Conservation (phyloP, 2,113 vertebrate species). For the Apistogramma diplotaenia region DNA sequence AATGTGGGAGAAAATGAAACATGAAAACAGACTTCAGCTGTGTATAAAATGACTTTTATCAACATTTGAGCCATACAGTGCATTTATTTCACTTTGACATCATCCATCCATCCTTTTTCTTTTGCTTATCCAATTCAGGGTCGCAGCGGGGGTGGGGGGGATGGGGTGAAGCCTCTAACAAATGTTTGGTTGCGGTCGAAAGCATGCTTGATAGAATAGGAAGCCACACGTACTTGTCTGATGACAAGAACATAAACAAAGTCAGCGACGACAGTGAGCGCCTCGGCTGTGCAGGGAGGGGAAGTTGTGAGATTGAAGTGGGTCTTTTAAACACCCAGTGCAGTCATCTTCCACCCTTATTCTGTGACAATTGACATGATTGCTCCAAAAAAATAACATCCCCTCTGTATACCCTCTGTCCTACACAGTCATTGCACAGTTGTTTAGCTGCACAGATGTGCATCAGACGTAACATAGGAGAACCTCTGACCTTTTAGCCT, state of each 20-base stretch:
- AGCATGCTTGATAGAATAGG: not conserved
- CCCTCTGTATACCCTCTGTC: conserved; percentile 31
- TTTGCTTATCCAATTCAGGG: too few relatives aligned
- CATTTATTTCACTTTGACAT: not conserved
- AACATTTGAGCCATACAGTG: not conserved
- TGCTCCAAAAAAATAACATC: conserved; percentile 36
- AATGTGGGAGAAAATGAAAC: not conserved
- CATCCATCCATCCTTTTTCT: too few relatives aligned
- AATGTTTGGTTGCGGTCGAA: not conserved
- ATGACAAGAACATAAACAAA: not conserved
- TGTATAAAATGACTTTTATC: not conserved
- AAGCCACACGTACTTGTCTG: not conserved
- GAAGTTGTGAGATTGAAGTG: not conserved
- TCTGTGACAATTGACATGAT: conserved; percentile 56
- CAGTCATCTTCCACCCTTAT: conserved; percentile 48
- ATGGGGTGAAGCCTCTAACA: not conserved
- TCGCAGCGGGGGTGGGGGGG: too few relatives aligned
- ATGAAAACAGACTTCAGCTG: not conserved
- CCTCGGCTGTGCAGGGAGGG: not conserved
- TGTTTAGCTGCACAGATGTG: not conserved
- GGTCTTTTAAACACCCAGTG: not conserved
- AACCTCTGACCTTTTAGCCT: conserved; percentile 67
- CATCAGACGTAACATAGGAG: conserved; percentile 60
- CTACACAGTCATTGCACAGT: not conserved
- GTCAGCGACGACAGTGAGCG: not conserved